Percentiles rank a stretch among this genome's conserved stretches.
Conservation (phyloP, 1,140 invertebrate genomes). For the Hyposmocoma kahamanoa region DNA sequence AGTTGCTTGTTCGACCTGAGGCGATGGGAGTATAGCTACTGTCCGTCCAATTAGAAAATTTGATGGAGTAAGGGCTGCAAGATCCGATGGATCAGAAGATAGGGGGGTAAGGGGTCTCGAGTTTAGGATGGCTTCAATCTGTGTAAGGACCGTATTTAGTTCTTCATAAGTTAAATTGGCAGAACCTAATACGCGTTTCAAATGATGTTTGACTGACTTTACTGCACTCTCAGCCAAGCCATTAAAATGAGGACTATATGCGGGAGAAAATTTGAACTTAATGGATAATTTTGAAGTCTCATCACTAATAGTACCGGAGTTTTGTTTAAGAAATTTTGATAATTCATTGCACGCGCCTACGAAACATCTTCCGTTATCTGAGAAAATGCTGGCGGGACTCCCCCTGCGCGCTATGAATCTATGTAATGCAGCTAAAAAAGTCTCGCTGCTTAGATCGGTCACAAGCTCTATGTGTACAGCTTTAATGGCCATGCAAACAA, state of each 20-base stretch:
- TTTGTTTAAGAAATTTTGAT: constrained; percentile 1
- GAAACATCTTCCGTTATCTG: constrained; percentile 9
- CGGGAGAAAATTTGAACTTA: neutral
- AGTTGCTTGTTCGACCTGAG: neutral
- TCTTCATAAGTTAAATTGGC: constrained; percentile 20
- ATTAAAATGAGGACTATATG: constrained; percentile 17
- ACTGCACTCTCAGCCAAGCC: constrained; percentile 15
- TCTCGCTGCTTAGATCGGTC: constrained; percentile 6
- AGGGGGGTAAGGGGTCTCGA: constrained; percentile 31
- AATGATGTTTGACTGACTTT: constrained; percentile 17
- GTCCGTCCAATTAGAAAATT: constrained; percentile 4
- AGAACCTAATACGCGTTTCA: constrained; percentile 13
- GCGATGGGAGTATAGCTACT: neutral
- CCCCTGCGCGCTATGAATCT: constrained; percentile 8
- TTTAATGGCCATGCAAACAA: constrained; percentile 9
- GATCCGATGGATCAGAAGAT: constrained; percentile 25
- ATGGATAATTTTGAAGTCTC: neutral
- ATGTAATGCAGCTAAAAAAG: constrained; percentile 7
- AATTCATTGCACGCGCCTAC: constrained; percentile 9
- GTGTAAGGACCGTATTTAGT: constrained; percentile 19
- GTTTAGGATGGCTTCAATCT: constrained; percentile 36
- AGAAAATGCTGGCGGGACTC: constrained; percentile 1
- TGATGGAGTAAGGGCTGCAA: constrained; percentile 27
- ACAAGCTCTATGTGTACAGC: constrained; percentile 11
- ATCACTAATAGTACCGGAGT: neutral